Evolutionary conservation across 2,888 invertebrate genomes (phyloP), one percentile per base, ranked within the genome.

Genomic region (Nemotelus pantherinus): DNA sequence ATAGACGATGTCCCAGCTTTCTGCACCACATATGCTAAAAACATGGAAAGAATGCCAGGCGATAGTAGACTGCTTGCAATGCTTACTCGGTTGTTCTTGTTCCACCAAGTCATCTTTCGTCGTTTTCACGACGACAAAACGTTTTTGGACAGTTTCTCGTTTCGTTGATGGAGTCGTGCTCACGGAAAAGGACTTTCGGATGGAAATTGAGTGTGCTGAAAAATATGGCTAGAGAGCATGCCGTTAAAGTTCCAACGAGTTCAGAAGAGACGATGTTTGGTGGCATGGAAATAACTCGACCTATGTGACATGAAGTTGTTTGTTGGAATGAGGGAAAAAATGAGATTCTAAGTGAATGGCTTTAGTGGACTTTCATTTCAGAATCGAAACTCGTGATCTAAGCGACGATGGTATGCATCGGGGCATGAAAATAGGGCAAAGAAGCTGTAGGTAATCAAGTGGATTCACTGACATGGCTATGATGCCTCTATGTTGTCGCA

Each of bases 301-400:
- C 25, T 25, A 25, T 25, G 25, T 25, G 25, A 25, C 71, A 77
- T 77, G 79, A 77, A 72, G 76, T 79, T 77, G 74, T 79, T 79
- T 77, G 60, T 77, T 74, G 72, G 79, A 79, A 79, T 79, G 25
- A 25, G 25, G 25, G 25, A 79, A 77, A 77, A 79, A 79, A 75
- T 79, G 77, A 70, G 60, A 74, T 63, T 77, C 77, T 77, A 79
- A 77, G 79, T 79, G 79, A 79, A 79, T 77, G 77, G 65, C 77
- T 79, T 74, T 77, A 70, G 60, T 58, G 3, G 2, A 5, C 53
- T 41, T 9, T 60, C 60, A 6, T n/a, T 63, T 63, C 41, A 9
- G 55, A 41, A 53, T 70, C 10, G 5, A 39, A 10, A 39, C 43
- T n/a, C 43, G 3, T 70, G 43, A 9, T 45, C 50, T 45, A 3